Evolutionary conservation across 2,797 vertebrate species (phyloP), one percentile per base, ranked within the genome.

Genomic region (Helostoma temminkii): DNA sequence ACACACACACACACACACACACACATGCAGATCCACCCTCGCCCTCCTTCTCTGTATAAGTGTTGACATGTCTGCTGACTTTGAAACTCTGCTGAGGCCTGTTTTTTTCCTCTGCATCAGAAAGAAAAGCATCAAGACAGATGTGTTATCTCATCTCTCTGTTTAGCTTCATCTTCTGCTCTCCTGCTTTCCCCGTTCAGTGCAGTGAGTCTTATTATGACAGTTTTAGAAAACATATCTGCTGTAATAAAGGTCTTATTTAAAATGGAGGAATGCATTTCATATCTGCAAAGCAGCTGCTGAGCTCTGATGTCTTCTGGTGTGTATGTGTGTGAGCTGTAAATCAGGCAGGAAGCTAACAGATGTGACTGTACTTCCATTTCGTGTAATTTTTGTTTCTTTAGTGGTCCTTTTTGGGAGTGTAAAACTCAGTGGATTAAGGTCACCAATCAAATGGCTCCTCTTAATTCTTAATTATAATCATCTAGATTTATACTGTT

Each of bases 211-310:
- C 7, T 66, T 50, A 41, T 59, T 36, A 37, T 43, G 11, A 62
- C 47, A 10, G 7, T 45, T 48, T 32, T 52, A 47, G 28, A 56
- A 74, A 75, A 69, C 10, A 19, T 66, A 61, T 76, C 36, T 41
- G 30, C 43, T 42, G 5, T 62, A 66, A 70, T 81, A 80, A 75
- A 85, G 80, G 30, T 42, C 52, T 73, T 73, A 68, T 82, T 76
- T 50, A 71, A 65, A 76, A 61, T 74, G 62, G 55, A 88, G 75
- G 81, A 92, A 92, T 89, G 88, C 70, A 80, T 74, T 83, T 82
- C 66, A 90, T 89, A 85, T 92, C 89, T 93, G 90, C 81, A 69
- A 25, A 79, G 81, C 90, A 89, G 87, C 90, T 91, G 87, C 66
- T 63, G 66, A 66, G 60, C 55, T 37, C 45, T 63, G 47, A 32